Conservation (phyloP, 2,888 invertebrate genomes). For the Hydriomena furcata region DNA sequence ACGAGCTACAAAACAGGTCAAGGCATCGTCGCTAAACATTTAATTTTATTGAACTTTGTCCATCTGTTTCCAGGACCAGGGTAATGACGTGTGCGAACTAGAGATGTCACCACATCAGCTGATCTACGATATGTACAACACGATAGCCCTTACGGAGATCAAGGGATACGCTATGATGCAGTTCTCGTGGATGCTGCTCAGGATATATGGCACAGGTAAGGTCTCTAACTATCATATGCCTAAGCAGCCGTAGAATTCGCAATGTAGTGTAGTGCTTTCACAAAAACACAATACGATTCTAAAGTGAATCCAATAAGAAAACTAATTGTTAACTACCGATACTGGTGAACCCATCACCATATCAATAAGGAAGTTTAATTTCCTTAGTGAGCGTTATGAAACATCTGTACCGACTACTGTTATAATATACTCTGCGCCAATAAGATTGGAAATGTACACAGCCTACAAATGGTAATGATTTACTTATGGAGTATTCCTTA, state of each 20-base stretch:
- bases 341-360: no score
- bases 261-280: no score
- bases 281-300: no score
- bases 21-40: no score
- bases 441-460: background rate
- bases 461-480: constrained; percentile 7
- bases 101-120: constrained; percentile 92
- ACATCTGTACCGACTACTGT: background rate
- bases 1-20: no score
- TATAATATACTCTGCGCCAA: background rate
- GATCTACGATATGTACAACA: constrained; percentile 91
- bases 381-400: background rate
- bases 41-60: background rate
- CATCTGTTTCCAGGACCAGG: constrained; percentile 84
- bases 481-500: constrained; percentile 1
- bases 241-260: background rate
- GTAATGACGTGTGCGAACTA: constrained; percentile 87
- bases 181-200: constrained; percentile 93
- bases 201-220: constrained; percentile 89
- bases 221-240: background rate
- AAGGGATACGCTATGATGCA: constrained; percentile 95
- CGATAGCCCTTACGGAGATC: constrained; percentile 91
- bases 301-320: no score
- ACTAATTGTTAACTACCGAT: no score
- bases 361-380: background rate